Base-by-base conservation (phyloP, 2,797 vertebrate species). In the Poecilia gillii region DNA sequence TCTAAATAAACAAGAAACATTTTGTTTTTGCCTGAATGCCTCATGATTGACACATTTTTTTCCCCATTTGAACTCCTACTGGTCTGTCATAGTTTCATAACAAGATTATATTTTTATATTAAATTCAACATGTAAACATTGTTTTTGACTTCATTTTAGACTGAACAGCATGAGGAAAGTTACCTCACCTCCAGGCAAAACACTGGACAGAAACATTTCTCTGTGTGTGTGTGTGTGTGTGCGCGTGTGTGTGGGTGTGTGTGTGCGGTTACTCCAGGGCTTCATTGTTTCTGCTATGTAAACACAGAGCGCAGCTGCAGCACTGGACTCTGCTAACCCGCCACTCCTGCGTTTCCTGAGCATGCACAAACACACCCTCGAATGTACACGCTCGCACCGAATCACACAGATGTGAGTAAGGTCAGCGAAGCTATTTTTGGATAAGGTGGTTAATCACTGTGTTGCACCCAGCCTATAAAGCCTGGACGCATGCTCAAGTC, bases 351-450 rank as follows among this genome's bases (percentile, higher is more conserved):
- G 87, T 81, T 95, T 95, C 93, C 93, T 92, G 89, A 80, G 76
- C 89, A 92, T 84, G 80, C 90, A 79, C 33, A 85, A 76, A 91
- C 91, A 93, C 92, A 89, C 92, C 85, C 93, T 87, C 90, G 25
- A 81, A 78, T 72, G 41, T 45, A 66, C 83, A 79, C 64, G 39
- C 83, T 79, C 82, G 59, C 73, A 72, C 81, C 57, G 74, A 75
- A 59, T 81, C 82, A 80, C 79, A 74, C 33, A 81, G 76, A 92
- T 81, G 81, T 36, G 68, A 87, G 90, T 88, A 88, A 93, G 93
- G 91, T 95, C 92, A 93, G 84, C 72, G n/a, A 83, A 66, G 88
- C 92, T 96, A 96, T 95, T 94, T 95, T 95, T 96, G 93, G 94
- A 75, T 43, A 53, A 43, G 79, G 84, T 36, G 57, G 84, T 81